A percentile compares a stretch with the other conserved stretches of the same genome.
phyloP scores from a whole-genome alignment of 2,888 invertebrate genomes.

The Petrolisthes cinctipes region DNA sequence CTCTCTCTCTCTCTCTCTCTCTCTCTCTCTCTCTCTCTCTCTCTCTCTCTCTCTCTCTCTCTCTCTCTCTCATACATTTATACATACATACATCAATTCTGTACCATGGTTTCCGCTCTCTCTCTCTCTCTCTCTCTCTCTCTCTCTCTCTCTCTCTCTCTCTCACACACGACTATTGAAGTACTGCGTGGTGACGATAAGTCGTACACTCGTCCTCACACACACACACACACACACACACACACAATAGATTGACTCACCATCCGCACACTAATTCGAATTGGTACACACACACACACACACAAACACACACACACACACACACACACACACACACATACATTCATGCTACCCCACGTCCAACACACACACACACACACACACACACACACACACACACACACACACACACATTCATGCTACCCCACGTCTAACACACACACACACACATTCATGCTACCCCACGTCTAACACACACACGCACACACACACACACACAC shows the following conservation, averaged over 20 bases:
- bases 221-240: neutral
- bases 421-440: neutral
- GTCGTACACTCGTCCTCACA: neutral
- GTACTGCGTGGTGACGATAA: neutral
- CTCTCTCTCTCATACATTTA: neutral
- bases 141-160: neutral
- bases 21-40: slow-evolving; percentile 27
- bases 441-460: slow-evolving; percentile 15
- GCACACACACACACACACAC: neutral
- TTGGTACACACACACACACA: neutral
- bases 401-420: slow-evolving; percentile 22
- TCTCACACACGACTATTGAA: neutral
- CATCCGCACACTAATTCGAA: slow-evolving; percentile 25
- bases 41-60: neutral
- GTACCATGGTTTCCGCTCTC: neutral
- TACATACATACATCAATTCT: no score
- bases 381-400: slow-evolving; percentile 28
- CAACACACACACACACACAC: slow-evolving; percentile 7
- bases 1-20: slow-evolving; percentile 12
- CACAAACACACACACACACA: slow-evolving; percentile 35
- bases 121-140: neutral
- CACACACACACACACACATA: slow-evolving; percentile 39
- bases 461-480: slow-evolving; percentile 3
- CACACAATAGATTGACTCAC: neutral
- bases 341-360: slow-evolving; percentile 30